Evolutionary conservation across 64 coral and sea anemone genomes (phyloP).

Genomic region (Montipora sp.): DNA sequence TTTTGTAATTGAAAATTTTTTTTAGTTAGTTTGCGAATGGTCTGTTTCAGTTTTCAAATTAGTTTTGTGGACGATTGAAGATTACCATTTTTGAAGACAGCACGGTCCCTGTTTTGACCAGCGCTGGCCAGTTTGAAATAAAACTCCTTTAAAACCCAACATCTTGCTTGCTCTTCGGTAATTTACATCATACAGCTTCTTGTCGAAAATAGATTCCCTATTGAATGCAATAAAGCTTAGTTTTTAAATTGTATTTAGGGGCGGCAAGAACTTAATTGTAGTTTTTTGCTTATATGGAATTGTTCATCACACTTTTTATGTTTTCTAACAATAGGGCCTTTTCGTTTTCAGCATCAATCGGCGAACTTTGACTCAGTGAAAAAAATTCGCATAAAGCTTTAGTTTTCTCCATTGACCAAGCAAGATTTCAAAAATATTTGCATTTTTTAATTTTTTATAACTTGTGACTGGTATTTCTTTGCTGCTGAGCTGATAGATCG

Average conservation of each 20-base stretch:
- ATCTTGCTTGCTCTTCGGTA: not conserved
- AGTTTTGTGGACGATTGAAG: not conserved
- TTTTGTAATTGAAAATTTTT: not conserved
- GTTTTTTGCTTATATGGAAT: not conserved
- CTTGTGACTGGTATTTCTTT: slow-evolving; percentile 27
- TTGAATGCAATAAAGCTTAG: not conserved
- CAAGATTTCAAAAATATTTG: slow-evolving; percentile 15
- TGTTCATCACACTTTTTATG: not conserved
- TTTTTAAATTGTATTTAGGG: not conserved
- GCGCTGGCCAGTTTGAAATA: not conserved
- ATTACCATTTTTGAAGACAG: not conserved
- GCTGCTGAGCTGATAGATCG: not conserved
- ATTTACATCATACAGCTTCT: not conserved
- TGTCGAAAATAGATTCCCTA: not conserved
- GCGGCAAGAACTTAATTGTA: not conserved
- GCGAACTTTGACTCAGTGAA: not conserved
- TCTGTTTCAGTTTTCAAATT: not conserved
- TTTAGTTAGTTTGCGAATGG: not conserved
- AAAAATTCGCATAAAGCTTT: not conserved
- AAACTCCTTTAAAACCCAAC: not conserved
- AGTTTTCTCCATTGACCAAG: not conserved
- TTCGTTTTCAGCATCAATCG: not conserved
- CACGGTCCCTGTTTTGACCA: not conserved
- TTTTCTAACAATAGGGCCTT: not conserved
- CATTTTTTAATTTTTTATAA: slow-evolving; percentile 55